A percentile compares a stretch with the other conserved stretches of the same genome.
Evolutionary conservation across 2,797 vertebrate species (phyloP).

Genomic region (Orientallactaga sibirica): DNA sequence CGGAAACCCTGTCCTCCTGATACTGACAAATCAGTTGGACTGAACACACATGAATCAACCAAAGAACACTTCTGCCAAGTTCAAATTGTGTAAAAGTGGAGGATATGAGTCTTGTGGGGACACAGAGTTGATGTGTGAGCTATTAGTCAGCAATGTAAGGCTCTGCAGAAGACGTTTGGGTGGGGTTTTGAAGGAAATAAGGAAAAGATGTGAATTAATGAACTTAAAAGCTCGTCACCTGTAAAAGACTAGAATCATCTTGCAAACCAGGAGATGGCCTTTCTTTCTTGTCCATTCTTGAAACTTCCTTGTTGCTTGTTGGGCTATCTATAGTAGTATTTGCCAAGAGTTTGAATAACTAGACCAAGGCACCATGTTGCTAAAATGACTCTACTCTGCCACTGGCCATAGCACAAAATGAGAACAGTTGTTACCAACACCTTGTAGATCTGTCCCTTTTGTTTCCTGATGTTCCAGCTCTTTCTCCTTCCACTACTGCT

Average conservation of each 20-base stretch:
- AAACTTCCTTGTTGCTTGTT: background rate
- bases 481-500: background rate
- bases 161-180: constrained; percentile 22
- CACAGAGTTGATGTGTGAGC: constrained; percentile 30
- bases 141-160: background rate
- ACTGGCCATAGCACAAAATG: background rate
- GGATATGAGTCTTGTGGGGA: constrained; percentile 64
- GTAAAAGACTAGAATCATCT: background rate
- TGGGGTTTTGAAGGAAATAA: constrained; percentile 26
- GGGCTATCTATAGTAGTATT: background rate
- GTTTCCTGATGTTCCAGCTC: constrained; percentile 7
- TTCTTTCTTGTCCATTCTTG: background rate
- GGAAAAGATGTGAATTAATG: background rate
- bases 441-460: background rate
- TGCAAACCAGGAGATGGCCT: background rate
- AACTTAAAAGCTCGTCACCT: background rate
- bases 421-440: background rate
- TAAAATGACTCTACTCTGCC: background rate
- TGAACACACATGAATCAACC: constrained; percentile 52
- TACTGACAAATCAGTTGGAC: constrained; percentile 71
- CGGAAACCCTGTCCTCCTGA: constrained; percentile 57
- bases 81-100: constrained; percentile 53
- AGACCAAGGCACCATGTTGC: background rate
- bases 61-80: constrained; percentile 60
- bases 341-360: background rate